Base-by-base conservation (phyloP, 2,888 invertebrate species). In the Thecocarcelia acutangulata region DNA sequence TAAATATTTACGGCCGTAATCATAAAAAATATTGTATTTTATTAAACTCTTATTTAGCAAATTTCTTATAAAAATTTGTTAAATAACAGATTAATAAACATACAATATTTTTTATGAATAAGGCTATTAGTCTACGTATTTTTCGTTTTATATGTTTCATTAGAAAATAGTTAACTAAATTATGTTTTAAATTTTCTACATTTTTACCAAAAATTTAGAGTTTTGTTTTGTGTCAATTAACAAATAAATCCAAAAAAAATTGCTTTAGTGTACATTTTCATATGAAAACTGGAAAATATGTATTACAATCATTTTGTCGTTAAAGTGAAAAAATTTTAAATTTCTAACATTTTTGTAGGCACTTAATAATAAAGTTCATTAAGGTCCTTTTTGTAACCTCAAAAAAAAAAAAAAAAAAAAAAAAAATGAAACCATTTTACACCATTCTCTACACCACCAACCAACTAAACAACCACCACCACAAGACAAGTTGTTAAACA, bases 161-260 rank as follows among this genome's bases (percentile, higher is more conserved):
- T 76, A 68, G 75, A 61, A 17, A 56, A 50, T 76, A 76, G 68
- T 76, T 76, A 15, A 59, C 12, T 19, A 66, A 28, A 66, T 58
- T 52, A 24, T 76, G 61, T 42, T 44, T 24, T 46, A 48, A 52
- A 17, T 44, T 33, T 11, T 50, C 19, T 42, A 19, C 12, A 9
- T 75, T 68, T 58, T 52, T 33, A 33, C 17, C 21, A 40, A 24
- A 21, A 42, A 61, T 68, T 54, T 68, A 76, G 76, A 28, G 24
- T 54, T 48, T 76, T 50, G 58, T 75, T 68, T 68, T 75, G 50
- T 59, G 58, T 50, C 52, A 56, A 54, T 40, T 64, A 63, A 54
- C 37, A 64, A 74, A 48, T 1, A 21, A 70, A 46, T 58, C 33
- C 3, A 15, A 42, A 11, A 42, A 44, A 3, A 28, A 11, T 59